Percentiles rank a stretch among this genome's conserved stretches.
These are phyloP conservation scores for Oxytorus armatus DNA, from an alignment of 2,888 invertebrate species.

Conservation along the genomic window DNA sequence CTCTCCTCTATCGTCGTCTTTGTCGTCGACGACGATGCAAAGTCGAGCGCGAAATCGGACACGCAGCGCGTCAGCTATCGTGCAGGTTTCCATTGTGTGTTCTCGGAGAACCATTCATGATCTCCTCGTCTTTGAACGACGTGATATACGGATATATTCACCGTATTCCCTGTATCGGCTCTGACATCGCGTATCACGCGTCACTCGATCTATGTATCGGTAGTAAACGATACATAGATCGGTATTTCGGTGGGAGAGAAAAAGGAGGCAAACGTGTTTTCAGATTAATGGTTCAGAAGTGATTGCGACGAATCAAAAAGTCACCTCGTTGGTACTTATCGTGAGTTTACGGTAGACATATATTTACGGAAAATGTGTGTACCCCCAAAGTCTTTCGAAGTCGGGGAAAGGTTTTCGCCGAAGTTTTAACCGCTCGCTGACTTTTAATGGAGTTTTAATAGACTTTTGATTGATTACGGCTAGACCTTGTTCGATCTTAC, in stretches of 20 bases:
- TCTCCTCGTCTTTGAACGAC: constrained; percentile 29
- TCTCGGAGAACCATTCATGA: constrained; percentile 26
- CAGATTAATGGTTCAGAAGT: not conserved
- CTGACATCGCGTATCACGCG: constrained; percentile 36
- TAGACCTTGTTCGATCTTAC: no score
- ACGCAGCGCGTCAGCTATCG: constrained; percentile 44
- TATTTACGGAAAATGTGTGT: not conserved
- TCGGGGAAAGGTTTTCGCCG: no score
- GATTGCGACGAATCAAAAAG: not conserved
- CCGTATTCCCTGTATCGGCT: constrained; percentile 38
- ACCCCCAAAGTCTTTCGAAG: not conserved
- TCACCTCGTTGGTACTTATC: not conserved
- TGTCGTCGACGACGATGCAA: constrained; percentile 56
- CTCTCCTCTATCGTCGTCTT: constrained; percentile 36
- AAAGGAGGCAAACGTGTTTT: no score
- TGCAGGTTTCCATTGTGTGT: constrained; percentile 48
- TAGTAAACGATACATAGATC: not conserved
- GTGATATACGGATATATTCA: constrained; percentile 40
- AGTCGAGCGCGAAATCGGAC: constrained; percentile 57
- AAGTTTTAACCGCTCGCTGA: no score
- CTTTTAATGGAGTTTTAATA: no score
- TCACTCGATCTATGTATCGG: not conserved
- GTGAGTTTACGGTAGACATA: not conserved
- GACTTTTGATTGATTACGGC: no score
- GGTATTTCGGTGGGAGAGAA: no score